phyloP scores from a whole-genome alignment of 2,113 vertebrate genomes.

The Eulemur rufifrons region DNA sequence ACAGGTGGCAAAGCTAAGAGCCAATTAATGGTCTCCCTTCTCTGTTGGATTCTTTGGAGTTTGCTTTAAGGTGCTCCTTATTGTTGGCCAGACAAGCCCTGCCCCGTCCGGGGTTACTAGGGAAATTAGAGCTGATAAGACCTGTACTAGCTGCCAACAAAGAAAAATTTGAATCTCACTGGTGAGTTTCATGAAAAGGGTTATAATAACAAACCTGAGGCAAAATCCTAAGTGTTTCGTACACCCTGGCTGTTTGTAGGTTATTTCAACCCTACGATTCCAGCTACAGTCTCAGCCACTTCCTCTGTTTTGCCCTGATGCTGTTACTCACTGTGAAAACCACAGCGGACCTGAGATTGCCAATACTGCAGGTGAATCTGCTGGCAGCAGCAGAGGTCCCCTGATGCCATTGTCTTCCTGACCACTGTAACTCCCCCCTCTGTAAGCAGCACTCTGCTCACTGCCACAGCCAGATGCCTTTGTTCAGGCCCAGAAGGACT shows the following conservation, averaged over 20 bases:
- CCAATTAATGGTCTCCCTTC: neutral
- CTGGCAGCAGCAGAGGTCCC: neutral
- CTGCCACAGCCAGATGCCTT: constrained; percentile 52
- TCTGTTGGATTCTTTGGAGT: neutral
- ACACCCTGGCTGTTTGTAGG: neutral
- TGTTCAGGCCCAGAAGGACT: constrained; percentile 31
- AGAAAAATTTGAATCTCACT: constrained; percentile 20
- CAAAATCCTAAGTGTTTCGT: constrained; percentile 14
- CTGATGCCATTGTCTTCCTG: constrained; percentile 51
- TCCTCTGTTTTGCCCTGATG: constrained; percentile 4
- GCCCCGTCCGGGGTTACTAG: neutral
- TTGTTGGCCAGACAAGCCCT: neutral
- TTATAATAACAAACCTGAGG: constrained; percentile 26
- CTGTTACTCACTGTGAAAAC: constrained; percentile 6
- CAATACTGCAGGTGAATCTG: neutral
- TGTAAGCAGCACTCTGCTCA: neutral
- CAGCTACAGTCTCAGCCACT: constrained; percentile 17
- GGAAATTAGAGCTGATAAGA: neutral
- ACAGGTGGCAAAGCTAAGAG: neutral
- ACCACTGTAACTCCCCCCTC: neutral
- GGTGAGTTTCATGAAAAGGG: constrained; percentile 17
- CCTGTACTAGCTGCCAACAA: neutral
- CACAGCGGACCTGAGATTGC: neutral
- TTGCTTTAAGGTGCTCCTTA: neutral
- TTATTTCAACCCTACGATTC: neutral